phyloP scores from a whole-genome alignment of 2,797 vertebrate species.

The Eupleurogrammus muticus region DNA sequence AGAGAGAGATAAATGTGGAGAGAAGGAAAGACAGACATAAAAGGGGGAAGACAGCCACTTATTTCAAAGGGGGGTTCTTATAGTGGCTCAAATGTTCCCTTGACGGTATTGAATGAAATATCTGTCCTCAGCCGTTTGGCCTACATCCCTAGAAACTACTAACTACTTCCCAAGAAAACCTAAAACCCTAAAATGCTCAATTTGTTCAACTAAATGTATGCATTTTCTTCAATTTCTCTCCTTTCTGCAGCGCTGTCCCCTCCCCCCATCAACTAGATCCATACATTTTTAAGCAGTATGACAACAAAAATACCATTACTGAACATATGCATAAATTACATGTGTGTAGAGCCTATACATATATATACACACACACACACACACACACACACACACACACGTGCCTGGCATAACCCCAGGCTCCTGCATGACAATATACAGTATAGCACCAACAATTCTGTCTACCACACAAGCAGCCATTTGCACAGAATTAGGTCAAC shows the following conservation, averaged over 20 bases:
- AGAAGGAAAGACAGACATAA: neutral
- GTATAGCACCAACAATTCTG: slow-evolving; percentile 59
- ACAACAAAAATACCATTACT: slow-evolving; percentile 23
- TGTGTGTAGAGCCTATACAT: slow-evolving; percentile 15
- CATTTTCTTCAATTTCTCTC: slow-evolving; percentile 8
- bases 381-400: slow-evolving; percentile 17
- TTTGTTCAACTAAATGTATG: slow-evolving; percentile 14
- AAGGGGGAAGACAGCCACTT: slow-evolving; percentile 2
- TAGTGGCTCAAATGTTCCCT: neutral
- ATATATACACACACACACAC: slow-evolving; percentile 17
- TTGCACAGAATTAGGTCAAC: slow-evolving; percentile 85
- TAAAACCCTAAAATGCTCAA: slow-evolving; percentile 5
- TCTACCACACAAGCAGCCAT: slow-evolving; percentile 78
- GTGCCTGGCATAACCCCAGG: slow-evolving; percentile 52
- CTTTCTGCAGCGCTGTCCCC: slow-evolving; percentile 13
- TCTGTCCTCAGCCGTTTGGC: neutral
- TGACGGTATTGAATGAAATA: neutral
- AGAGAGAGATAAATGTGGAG: slow-evolving; percentile 23
- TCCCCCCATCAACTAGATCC: slow-evolving; percentile 29
- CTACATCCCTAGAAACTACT: no score
- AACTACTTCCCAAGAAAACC: no score
- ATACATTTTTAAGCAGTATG: slow-evolving; percentile 26
- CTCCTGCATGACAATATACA: slow-evolving; percentile 60
- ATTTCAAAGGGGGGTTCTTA: neutral
- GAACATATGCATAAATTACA: slow-evolving; percentile 30